Evolutionary conservation across 2,797 vertebrate genomes (phyloP).

Genomic region (Propithecus perrieri): DNA sequence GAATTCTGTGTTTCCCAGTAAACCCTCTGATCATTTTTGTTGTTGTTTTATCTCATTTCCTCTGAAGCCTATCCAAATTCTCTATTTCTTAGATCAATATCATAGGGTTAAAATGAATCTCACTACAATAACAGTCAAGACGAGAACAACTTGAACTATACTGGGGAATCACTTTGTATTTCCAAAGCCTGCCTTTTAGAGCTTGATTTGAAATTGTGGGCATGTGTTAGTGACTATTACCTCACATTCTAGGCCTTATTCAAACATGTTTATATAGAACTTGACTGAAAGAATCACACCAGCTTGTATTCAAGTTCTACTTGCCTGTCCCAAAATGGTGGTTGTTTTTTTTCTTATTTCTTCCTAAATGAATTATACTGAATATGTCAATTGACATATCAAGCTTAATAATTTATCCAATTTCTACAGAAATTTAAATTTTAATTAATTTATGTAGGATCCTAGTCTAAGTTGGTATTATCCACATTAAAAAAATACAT

Average conservation of each 20-base stretch:
- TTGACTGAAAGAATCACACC: neutral
- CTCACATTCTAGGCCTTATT: neutral
- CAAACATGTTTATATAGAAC: neutral
- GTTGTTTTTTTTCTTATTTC: neutral
- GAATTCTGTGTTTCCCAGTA: neutral
- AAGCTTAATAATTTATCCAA: neutral
- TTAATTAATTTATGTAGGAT: slow-evolving; percentile 14
- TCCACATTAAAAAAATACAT: neutral
- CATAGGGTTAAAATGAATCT: slow-evolving; percentile 28
- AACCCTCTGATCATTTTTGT: neutral
- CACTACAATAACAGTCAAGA: neutral
- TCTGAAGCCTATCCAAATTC: slow-evolving; percentile 4
- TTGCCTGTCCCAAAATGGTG: neutral
- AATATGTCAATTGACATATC: neutral
- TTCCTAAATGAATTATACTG: neutral
- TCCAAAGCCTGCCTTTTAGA: neutral
- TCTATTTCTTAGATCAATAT: slow-evolving; percentile 34
- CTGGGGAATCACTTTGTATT: neutral
- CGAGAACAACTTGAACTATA: neutral
- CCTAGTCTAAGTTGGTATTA: neutral
- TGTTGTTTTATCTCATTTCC: slow-evolving; percentile 9
- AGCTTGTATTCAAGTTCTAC: neutral
- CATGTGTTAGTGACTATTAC: neutral
- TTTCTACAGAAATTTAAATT: neutral
- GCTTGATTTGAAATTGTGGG: neutral